Base-by-base conservation (phyloP, 1,140 invertebrate species). In the Argopecten irradians region DNA sequence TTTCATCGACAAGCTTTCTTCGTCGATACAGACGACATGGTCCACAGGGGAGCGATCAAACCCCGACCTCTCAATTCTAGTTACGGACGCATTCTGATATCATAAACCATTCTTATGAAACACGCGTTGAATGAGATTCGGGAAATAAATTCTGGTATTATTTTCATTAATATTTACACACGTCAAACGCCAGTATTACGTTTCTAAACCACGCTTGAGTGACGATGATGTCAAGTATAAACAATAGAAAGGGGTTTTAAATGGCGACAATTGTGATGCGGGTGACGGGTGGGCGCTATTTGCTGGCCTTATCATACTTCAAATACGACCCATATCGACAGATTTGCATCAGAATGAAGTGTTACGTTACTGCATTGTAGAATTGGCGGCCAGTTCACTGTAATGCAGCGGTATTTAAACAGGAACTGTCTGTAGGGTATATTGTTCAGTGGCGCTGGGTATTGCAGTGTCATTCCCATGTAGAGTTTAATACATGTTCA, bases 161-260 rank as follows among this genome's bases (percentile, higher is more conserved):
- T 71, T 71, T 71, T 71, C 55, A 71, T 71, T 71, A 71, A 71
- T 71, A 71, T 71, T 71, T 71, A 71, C 55, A 71, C 22, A 71
- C 55, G 55, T 71, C 55, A 71, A 71, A 71, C 55, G 55, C 55
- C n/a, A 71, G 55, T 71, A 71, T 71, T 28, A 16, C 16, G 55
- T 71, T 71, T 71, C 55, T 16, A 71, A 71, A 28, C 55, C 55
- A 71, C 55, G 55, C 55, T 71, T 71, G 55, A 71, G 55, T 28
- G 55, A 71, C 16, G n/a, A 22, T 1, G 55, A 71, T 71, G 55
- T 71, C 55, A 71, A 71, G 55, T 71, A 28, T 71, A 71, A 71
- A 71, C 55, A 71, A 71, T 71, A n/a, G 1, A 71, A 28, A 71
- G 22, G n/a, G 55, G 55, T n/a, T 71, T 71, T 71, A n/a, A 71